phyloP scores from a whole-genome alignment of 2,888 invertebrate genomes.

The Apamea monoglypha region DNA sequence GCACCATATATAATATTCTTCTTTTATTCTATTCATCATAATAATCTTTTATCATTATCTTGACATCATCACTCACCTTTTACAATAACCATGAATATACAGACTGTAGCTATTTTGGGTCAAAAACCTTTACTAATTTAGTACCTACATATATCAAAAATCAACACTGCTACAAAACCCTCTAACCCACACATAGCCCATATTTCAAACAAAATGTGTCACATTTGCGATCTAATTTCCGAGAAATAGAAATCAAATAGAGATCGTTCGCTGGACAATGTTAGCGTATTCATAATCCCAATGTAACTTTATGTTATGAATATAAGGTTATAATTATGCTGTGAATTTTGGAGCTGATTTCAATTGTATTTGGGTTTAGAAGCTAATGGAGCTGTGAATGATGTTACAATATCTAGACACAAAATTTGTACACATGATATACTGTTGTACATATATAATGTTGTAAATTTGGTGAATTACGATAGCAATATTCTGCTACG shows the following conservation, averaged over 20 bases:
- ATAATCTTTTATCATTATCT: neutral
- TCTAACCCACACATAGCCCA: constrained; percentile 47
- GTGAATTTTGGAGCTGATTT: constrained; percentile 9
- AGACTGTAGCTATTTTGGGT: neutral
- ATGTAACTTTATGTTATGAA: constrained; percentile 28
- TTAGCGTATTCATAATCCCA: constrained; percentile 27
- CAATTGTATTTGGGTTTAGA: neutral
- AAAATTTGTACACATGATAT: too few relatives aligned
- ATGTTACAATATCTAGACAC: neutral
- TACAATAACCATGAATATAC: neutral
- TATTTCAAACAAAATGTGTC: constrained; percentile 65
- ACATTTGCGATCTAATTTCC: constrained; percentile 72
- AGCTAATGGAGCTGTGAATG: constrained; percentile 7
- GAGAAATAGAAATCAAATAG: constrained; percentile 68
- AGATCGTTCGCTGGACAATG: constrained; percentile 15
- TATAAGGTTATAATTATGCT: constrained; percentile 11
- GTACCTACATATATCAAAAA: neutral
- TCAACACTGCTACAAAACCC: constrained; percentile 17
- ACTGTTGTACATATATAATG: too few relatives aligned
- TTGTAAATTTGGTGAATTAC: too few relatives aligned
- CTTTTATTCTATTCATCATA: neutral
- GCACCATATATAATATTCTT: neutral
- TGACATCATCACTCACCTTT: neutral
- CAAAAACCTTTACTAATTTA: neutral
- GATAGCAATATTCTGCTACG: neutral